phyloP scores from a whole-genome alignment of 1,140 invertebrate genomes.

The Drosophila melanica region DNA sequence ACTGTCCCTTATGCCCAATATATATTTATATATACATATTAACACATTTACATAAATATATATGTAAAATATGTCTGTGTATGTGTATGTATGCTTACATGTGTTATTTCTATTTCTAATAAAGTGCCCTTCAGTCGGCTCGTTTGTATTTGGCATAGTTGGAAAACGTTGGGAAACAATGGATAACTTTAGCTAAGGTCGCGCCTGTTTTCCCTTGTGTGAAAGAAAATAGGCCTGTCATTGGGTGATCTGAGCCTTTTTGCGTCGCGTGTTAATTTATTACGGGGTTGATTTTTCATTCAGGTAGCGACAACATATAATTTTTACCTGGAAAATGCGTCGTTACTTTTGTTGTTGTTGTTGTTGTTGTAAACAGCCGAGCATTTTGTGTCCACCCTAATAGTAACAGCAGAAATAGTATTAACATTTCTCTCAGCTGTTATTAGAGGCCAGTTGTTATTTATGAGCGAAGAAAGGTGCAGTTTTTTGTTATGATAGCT shows the following conservation, averaged over 20 bases:
- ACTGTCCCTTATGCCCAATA: constrained; percentile 1
- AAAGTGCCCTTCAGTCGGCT: constrained; percentile 18
- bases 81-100: not conserved
- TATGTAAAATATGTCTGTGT: not conserved
- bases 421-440: constrained; percentile 9
- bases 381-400: constrained; percentile 25
- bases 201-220: constrained; percentile 53
- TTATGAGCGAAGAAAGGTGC: not conserved
- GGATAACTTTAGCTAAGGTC: constrained; percentile 63
- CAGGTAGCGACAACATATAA: constrained; percentile 54
- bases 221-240: constrained; percentile 45
- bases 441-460: constrained; percentile 17
- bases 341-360: constrained; percentile 11
- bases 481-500: not conserved
- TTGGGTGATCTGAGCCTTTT: constrained; percentile 43
- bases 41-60: constrained; percentile 2
- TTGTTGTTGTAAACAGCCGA: constrained; percentile 1
- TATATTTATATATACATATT: not conserved
- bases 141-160: constrained; percentile 19
- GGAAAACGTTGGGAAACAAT: constrained; percentile 45
- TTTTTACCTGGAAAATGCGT: constrained; percentile 59
- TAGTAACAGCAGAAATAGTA: constrained; percentile 16
- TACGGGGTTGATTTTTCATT: constrained; percentile 65
- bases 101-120: constrained; percentile 13
- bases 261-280: constrained; percentile 69